Evolutionary conservation across 2,797 vertebrate genomes (phyloP), one percentile per base, ranked within the genome.

Genomic region (Orestias chungarensis): DNA sequence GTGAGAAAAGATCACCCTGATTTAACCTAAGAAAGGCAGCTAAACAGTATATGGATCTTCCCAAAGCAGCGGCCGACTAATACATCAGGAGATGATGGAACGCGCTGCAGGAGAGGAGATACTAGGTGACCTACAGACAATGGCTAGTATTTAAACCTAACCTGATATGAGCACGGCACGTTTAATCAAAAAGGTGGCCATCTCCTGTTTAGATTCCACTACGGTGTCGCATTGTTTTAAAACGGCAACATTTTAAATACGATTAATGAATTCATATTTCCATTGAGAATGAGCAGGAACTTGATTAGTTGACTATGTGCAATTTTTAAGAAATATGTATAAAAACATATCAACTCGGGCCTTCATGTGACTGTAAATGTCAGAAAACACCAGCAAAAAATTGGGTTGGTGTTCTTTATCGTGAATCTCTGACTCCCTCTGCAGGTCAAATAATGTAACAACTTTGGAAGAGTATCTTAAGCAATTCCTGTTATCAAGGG

Each of bases 11-110:
- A 93, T 94, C 92, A 90, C 83, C 82, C 79, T 65, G 86, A 91
- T 93, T 94, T 92, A 90, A 88, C 87, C 91, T 88, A 86, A 92
- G 86, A 90, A 90, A 88, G 88, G 86, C 90, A 86, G 88, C 93
- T 92, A 91, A 90, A 92, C 64, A 82, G 85, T 87, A 93, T 94
- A 91, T 91, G 88, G 90, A 91, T 93, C 91, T 93, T 85, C 85
- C 81, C 52, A 78, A 71, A 82, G 83, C 82, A 80, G 75, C 67
- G 46, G 46, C 31, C 73, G 74, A 82, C 85, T 88, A 82, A 91
- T 91, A 85, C 78, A 86, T 90, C 85, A 90, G 74, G 64, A 84
- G 57, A 75, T 74, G 77, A 87, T 78, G 52, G 77, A 76, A 73
- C 65, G 73, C 80, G 67, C 68, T 66, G 71, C 49, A 65, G 64